Conservation (phyloP, 2,888 invertebrate genomes). For the Agrochola lota region DNA sequence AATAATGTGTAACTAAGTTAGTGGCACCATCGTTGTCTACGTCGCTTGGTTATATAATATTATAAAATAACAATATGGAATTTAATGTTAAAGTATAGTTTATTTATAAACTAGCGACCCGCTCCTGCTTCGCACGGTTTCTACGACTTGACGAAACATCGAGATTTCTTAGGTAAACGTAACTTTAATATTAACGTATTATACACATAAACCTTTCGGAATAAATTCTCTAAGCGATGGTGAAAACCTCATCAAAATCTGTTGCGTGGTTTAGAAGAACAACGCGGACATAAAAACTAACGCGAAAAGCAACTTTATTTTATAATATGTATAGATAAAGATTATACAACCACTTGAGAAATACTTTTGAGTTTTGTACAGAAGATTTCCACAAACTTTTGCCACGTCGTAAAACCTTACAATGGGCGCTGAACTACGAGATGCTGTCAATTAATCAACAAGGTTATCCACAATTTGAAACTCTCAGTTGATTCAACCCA, state of each 20-base stretch:
- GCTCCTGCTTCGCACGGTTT: too few relatives aligned
- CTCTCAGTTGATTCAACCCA: neutral
- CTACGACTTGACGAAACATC: too few relatives aligned
- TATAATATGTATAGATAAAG: too few relatives aligned
- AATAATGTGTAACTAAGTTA: slow-evolving; percentile 51
- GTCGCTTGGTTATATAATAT: slow-evolving; percentile 13
- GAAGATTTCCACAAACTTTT: slow-evolving; percentile 9
- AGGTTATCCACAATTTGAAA: neutral
- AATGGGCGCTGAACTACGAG: neutral
- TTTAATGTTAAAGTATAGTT: neutral
- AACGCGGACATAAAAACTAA: too few relatives aligned
- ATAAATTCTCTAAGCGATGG: too few relatives aligned
- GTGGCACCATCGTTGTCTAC: slow-evolving; percentile 26
- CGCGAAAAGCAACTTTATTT: too few relatives aligned
- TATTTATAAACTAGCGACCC: too few relatives aligned
- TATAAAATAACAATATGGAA: neutral
- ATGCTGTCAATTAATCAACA: neutral
- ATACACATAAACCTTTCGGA: too few relatives aligned
- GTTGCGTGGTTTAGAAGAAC: too few relatives aligned
- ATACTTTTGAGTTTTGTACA: neutral
- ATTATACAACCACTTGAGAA: neutral
- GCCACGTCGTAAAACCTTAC: neutral
- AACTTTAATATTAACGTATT: too few relatives aligned
- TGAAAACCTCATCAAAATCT: too few relatives aligned
- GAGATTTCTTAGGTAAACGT: too few relatives aligned